A percentile compares a stretch with the other conserved stretches of the same genome.
Conservation (phyloP, 2,888 invertebrate genomes). For the Nomada lathburiana region DNA sequence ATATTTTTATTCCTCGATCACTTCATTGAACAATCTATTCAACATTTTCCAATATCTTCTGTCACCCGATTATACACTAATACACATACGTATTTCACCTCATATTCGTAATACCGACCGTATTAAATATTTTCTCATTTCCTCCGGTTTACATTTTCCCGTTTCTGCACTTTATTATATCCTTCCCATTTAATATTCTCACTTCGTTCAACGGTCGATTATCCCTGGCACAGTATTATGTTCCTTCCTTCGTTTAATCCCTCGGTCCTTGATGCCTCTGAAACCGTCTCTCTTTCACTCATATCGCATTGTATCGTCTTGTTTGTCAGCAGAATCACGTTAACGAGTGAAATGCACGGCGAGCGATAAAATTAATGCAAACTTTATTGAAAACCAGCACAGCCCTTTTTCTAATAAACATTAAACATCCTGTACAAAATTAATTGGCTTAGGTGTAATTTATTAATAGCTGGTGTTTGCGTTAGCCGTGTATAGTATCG, state of each 20-base stretch:
- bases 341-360: neutral
- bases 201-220: constrained; percentile 23
- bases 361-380: neutral
- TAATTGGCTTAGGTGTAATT: neutral
- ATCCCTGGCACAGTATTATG: constrained; percentile 6
- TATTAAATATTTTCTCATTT: constrained; percentile 34
- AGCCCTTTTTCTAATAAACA: neutral
- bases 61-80: constrained; percentile 24
- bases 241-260: constrained; percentile 6
- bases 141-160: constrained; percentile 11
- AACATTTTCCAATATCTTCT: neutral
- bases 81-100: constrained; percentile 5
- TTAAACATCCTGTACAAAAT: neutral
- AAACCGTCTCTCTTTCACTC: neutral
- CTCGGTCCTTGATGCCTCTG: neutral
- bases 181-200: constrained; percentile 34
- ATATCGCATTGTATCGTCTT: neutral
- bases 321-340: neutral
- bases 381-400: neutral
- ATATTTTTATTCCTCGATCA: neutral
- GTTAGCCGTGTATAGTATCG: neutral
- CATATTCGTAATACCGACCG: constrained; percentile 1
- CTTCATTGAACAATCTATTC: neutral
- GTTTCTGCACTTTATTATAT: constrained; percentile 25
- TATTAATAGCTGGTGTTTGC: neutral